Evolutionary conservation across 2,888 invertebrate genomes (phyloP).

Genomic region (Pseudanteris insignis): DNA sequence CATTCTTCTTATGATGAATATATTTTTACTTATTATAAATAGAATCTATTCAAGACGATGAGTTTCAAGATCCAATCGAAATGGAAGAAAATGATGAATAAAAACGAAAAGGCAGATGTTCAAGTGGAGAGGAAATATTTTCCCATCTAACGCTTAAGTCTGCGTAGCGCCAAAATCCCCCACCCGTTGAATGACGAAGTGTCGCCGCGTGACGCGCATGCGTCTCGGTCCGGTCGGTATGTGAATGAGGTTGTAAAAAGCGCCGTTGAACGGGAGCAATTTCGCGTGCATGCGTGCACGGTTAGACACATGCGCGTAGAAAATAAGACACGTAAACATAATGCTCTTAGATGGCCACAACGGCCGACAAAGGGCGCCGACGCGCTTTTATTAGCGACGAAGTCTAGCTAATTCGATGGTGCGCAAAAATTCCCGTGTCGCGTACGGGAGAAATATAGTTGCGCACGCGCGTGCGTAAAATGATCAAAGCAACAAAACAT

Average conservation of each 20-base stretch:
- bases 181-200: slow-evolving; percentile 44
- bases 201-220: slow-evolving; percentile 31
- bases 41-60: too few relatives aligned
- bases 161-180: slow-evolving; percentile 22
- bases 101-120: too few relatives aligned
- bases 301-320: slow-evolving; percentile 45
- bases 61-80: too few relatives aligned
- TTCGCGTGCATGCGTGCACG: slow-evolving; percentile 57
- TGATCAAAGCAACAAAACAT: slow-evolving; percentile 7
- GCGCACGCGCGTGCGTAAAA: slow-evolving; percentile 23
- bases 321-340: slow-evolving; percentile 35
- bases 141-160: background rate
- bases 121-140: slow-evolving; percentile 1
- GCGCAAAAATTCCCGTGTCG: slow-evolving; percentile 63
- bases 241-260: slow-evolving; percentile 55
- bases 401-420: slow-evolving; percentile 64
- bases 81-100: too few relatives aligned
- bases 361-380: slow-evolving; percentile 42
- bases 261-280: slow-evolving; percentile 50
- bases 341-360: slow-evolving; percentile 29
- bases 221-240: slow-evolving; percentile 54
- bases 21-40: too few relatives aligned
- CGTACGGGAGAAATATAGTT: slow-evolving; percentile 47
- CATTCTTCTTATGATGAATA: too few relatives aligned
- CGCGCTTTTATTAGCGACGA: slow-evolving; percentile 60